Conservation (phyloP, 2,797 vertebrate species). For the Cyprinella venusta region DNA sequence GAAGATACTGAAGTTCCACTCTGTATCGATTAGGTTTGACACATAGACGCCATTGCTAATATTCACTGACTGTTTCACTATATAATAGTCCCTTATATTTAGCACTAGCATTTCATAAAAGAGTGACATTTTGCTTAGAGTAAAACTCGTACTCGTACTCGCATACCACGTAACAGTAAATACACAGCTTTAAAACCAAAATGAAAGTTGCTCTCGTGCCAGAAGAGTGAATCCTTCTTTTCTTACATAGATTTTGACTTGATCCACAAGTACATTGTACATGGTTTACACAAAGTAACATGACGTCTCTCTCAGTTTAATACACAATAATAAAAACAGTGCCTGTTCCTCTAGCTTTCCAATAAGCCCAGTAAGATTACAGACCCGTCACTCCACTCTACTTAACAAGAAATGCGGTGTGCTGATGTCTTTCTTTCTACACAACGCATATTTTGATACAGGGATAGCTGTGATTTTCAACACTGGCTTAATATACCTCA, state of each 20-base stretch:
- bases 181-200: conserved; percentile 54
- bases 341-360: conserved; percentile 5
- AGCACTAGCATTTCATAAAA: not conserved
- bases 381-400: conserved; percentile 3
- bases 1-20: conserved; percentile 81
- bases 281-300: not conserved
- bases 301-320: conserved; percentile 1
- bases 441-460: conserved; percentile 21
- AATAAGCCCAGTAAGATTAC: conserved; percentile 23
- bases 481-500: conserved; percentile 34
- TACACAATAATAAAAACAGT: conserved; percentile 31
- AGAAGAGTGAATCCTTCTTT: conserved; percentile 43
- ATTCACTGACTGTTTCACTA: not conserved
- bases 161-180: conserved; percentile 34
- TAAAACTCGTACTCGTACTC: too few species aligned
- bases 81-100: not conserved
- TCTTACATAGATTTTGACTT: conserved; percentile 3
- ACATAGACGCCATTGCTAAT: not conserved
- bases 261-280: conserved; percentile 14
- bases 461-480: conserved; percentile 25
- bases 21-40: conserved; percentile 77
- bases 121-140: not conserved
- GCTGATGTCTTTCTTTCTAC: conserved; percentile 27
- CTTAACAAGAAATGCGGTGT: conserved; percentile 27
- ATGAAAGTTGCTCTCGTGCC: conserved; percentile 53